Conservation (phyloP, 2,113 vertebrate genomes). For the Oncorhynchus keta region DNA sequence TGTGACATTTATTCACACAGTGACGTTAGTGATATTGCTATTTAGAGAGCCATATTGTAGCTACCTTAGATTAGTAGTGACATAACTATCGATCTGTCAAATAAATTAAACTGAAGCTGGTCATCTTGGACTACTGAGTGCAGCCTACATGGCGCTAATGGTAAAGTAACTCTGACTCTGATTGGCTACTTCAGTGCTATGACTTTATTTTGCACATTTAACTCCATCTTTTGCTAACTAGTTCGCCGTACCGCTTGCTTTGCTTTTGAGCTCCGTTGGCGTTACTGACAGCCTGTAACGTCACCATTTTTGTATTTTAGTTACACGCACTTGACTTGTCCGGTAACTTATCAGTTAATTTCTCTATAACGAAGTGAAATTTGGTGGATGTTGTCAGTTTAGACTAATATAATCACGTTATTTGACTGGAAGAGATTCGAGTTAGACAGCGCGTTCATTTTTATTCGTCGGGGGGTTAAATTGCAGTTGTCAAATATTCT, state of each 20-base stretch:
- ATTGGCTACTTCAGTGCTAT: background rate
- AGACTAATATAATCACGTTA: background rate
- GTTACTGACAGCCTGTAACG: slow-evolving; percentile 58
- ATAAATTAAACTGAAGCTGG: no score
- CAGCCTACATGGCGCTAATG: background rate
- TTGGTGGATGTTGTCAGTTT: background rate
- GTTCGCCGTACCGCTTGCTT: background rate
- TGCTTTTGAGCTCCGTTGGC: slow-evolving; percentile 45
- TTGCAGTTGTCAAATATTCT: background rate
- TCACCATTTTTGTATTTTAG: slow-evolving; percentile 33
- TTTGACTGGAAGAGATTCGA: background rate
- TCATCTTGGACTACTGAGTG: background rate
- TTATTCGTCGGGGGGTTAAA: background rate
- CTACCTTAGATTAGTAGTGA: no score
- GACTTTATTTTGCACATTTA: background rate
- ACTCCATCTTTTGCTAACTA: background rate
- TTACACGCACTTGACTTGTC: slow-evolving; percentile 6
- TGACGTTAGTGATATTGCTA: no score
- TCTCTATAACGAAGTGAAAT: slow-evolving; percentile 27
- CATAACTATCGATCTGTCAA: no score
- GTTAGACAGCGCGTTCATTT: background rate
- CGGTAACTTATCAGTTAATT: slow-evolving; percentile 27
- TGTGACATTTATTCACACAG: no score
- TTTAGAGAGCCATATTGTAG: no score
- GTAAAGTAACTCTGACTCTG: background rate